Conservation (phyloP, 2,113 vertebrate species). For the Apteryx mantelli region DNA sequence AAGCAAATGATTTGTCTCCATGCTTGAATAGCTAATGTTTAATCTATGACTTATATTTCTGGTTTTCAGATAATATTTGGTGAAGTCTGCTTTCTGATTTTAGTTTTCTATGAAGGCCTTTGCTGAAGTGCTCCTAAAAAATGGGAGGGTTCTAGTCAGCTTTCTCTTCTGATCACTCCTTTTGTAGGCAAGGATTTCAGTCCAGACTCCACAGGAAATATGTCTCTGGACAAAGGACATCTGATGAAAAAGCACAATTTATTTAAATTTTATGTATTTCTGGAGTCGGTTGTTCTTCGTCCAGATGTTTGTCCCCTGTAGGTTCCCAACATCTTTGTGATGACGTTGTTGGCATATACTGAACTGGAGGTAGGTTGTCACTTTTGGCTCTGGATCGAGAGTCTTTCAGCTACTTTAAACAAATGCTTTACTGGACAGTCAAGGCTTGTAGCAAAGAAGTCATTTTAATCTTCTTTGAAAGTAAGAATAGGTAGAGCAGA, state of each 20-base stretch:
- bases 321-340: neutral
- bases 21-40: neutral
- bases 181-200: neutral
- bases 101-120: neutral
- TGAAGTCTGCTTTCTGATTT: neutral
- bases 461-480: accelerated
- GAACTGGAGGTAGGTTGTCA: accelerated
- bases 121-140: neutral
- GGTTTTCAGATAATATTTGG: neutral
- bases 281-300: neutral
- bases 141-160: neutral
- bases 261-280: accelerated
- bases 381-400: accelerated
- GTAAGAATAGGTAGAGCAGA: neutral
- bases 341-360: accelerated
- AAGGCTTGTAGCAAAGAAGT: accelerated
- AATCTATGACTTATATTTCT: neutral
- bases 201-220: accelerated
- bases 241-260: neutral
- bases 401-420: neutral
- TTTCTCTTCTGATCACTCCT: accelerated
- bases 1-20: neutral
- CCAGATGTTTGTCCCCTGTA: accelerated
- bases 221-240: neutral
- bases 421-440: accelerated